Evolutionary conservation across 2,113 vertebrate genomes (phyloP), one percentile per base, ranked within the genome.

Genomic region (Scopus umbretta): DNA sequence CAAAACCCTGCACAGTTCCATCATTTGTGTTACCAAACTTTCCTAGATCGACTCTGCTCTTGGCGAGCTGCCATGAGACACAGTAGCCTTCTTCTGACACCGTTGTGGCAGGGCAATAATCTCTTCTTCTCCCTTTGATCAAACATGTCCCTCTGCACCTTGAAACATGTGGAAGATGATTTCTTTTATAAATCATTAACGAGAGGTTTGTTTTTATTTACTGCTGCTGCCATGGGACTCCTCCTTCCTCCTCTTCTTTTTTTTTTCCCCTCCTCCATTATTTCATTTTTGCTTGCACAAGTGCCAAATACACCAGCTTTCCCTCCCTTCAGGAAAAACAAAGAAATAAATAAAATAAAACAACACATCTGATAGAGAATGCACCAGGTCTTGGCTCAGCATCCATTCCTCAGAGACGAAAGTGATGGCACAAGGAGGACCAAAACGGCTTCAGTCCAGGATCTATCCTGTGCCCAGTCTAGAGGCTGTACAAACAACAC

Each of bases 101-200:
- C 0, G 0, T 70, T 17, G 16, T 59, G 56, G 42, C 56, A 94
- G 42, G 34, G 78, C 66, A 89, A 76, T 86, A 95, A 90, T 91
- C 56, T 89, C 62, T 68, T 27, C 32, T 86, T 79, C 63, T 94
- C 73, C 27, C 43, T 95, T 56, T 91, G 65, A 94, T 92, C 91
- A 96, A 92, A 79, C 61, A 87, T 89, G 89, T 93, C 76, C 70
- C 61, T 58, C 80, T 94, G 58, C 36, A 81, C 61, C 47, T 59
- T 34, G 4, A 85, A 95, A 93, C 1, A 2, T 53, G 88, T 43
- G 52, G 66, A 89, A 97, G 93, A 95, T 42, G 6, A 84, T 92
- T 93, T 89, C 9, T 79, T 10, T 91, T 62, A 65, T 88, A 91
- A 97, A 95, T 95, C 78, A 94, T 93, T 97, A 96, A 96, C 21